Evolutionary conservation across 30 jellyfish, hydroid and myxozoan species (phyloP), one percentile per base, ranked within the genome.

Genomic region (Aurelia sp.): DNA sequence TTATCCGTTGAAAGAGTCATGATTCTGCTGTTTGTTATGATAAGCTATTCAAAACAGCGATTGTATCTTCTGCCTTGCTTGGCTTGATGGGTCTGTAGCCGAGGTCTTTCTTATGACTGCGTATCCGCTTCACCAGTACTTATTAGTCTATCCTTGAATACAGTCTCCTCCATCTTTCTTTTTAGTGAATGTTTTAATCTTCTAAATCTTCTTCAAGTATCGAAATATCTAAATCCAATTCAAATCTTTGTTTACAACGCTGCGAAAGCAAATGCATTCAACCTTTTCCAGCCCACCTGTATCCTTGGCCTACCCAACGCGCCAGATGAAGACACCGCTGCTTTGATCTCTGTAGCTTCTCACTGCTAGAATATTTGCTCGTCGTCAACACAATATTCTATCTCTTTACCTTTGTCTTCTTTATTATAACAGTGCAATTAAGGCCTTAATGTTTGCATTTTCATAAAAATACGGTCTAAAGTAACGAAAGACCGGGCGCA

Each of bases 1-100:
- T 63, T 81, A 16, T 79, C 89, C 67, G 90, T 64, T 73, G 52
- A 40, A 16, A 86, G 35, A 3, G 95, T 74, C 89, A 74, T 86
- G 33, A 40, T 60, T 35, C 15, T 44, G 55, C 55, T 44, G 30
- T 21, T 67, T 19, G 71, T 61, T 61, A 12, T 61, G 27, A n/a
- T 61, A 23, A 15, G 71, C 35, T n/a, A 1, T 19, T 61, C 71
- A 61, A n/a, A 23, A n/a, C 71, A 23, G 71, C 35, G 19, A 23
- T 61, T 12, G 11, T 61, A n/a, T 61, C 0, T 19, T 61, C 33
- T 61, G 35, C 35, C 15, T 61, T 6, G 71, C 55, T 44, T 44
- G 55, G 16, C 16, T 44, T 44, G 55, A 44, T 44, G 55, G 55
- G 55, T 44, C 55, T 44, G 55, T 44, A 4, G 52, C 8, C 2